phyloP scores from a whole-genome alignment of 64 coral and sea anemone genomes.

The Platygyra sinensis region DNA sequence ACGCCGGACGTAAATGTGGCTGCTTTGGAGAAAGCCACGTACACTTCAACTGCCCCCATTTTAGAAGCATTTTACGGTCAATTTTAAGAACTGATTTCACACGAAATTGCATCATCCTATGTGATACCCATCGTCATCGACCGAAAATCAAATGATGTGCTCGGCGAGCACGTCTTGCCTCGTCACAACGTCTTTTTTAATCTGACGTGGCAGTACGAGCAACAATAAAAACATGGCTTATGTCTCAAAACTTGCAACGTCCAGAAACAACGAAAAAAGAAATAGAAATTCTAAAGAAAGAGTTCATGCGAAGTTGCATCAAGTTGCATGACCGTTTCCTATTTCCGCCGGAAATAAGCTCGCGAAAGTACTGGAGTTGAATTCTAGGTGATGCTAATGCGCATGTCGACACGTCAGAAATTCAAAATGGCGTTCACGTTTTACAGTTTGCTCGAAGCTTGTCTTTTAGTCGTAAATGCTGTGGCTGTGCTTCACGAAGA shows the following conservation, averaged over 20 bases:
- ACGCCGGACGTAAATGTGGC: constrained; percentile 4
- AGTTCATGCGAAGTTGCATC: background rate
- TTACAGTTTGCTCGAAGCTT: constrained; percentile 95
- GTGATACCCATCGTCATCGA: background rate
- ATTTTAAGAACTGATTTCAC: constrained; percentile 9
- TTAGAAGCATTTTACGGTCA: no score
- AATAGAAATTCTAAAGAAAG: background rate
- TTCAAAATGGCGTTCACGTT: constrained; percentile 99
- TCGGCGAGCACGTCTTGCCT: background rate
- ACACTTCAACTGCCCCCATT: background rate
- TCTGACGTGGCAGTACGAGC: background rate
- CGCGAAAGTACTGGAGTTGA: background rate
- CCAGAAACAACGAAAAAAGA: background rate
- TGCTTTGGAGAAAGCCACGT: background rate
- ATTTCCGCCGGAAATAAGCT: constrained; percentile 38
- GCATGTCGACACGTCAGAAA: constrained; percentile 89
- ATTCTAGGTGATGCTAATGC: background rate
- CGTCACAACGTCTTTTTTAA: background rate
- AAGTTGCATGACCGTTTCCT: background rate
- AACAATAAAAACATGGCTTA: background rate
- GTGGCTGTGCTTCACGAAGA: constrained; percentile 95
- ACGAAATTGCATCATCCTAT: constrained; percentile 5
- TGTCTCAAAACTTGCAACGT: background rate
- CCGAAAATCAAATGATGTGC: background rate
- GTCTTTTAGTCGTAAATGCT: constrained; percentile 96